These are phyloP conservation scores for Phaedon cochleariae DNA, from an alignment of 2,888 invertebrate species.

Conservation along the genomic window DNA sequence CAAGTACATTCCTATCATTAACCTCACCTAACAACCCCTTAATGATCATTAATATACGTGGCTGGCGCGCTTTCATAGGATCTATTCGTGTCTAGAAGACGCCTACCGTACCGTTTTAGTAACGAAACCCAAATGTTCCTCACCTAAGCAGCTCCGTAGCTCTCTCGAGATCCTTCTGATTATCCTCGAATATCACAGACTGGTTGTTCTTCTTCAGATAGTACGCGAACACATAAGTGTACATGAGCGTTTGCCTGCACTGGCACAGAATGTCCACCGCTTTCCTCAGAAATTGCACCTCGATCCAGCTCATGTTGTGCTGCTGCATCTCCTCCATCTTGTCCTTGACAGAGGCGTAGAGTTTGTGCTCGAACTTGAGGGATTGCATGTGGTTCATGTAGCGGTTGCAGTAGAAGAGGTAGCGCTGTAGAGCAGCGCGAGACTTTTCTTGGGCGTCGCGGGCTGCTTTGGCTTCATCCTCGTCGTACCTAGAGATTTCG, in stretches of 20 bases:
- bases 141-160: conserved; percentile 89
- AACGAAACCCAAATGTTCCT: no score
- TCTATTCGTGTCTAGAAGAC: no score
- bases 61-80: no score
- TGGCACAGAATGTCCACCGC: conserved; percentile 97
- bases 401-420: conserved; percentile 93
- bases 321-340: conserved; percentile 99
- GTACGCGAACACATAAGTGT: conserved; percentile 99
- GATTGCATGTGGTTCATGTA: conserved; percentile 99
- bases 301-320: conserved; percentile 99
- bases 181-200: conserved; percentile 98
- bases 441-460: conserved; percentile 96
- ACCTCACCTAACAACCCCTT: no score
- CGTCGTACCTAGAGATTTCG: conserved; percentile 75
- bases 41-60: no score
- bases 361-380: conserved; percentile 95
- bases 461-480: conserved; percentile 96
- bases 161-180: conserved; percentile 97
- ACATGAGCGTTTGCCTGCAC: conserved; percentile 98
- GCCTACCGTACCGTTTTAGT: no score
- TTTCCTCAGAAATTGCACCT: conserved; percentile 98
- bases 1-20: no score
- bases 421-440: conserved; percentile 94
- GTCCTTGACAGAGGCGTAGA: conserved; percentile 94
- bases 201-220: conserved; percentile 98